phyloP scores from a whole-genome alignment of 35 echinoderm and acorn worm species.

The Apostichopus parvimensis region DNA sequence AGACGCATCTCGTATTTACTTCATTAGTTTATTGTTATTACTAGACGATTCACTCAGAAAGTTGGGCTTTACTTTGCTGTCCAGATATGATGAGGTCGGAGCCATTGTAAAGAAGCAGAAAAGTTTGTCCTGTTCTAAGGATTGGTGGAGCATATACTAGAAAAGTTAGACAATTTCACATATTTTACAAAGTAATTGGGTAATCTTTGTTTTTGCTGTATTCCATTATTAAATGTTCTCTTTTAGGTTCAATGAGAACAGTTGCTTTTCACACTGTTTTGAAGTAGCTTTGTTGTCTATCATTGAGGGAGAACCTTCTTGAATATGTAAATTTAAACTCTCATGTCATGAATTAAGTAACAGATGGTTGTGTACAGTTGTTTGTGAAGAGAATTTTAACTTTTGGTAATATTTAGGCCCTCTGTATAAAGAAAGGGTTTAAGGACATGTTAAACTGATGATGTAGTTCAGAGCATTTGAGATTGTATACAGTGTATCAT shows the following conservation, averaged over 20 bases:
- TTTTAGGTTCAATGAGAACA: neutral
- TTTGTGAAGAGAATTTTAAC: constrained; percentile 23
- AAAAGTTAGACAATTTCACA: neutral
- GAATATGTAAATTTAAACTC: too few relatives aligned
- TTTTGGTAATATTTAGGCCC: constrained; percentile 25
- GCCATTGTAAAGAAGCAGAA: too few relatives aligned
- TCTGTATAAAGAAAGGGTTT: constrained; percentile 21
- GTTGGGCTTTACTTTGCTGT: neutral
- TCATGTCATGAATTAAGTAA: neutral
- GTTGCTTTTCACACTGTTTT: neutral
- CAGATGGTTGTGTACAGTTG: constrained; percentile 33
- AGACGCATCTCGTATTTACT: neutral
- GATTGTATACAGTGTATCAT: constrained; percentile 57
- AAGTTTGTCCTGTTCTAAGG: neutral
- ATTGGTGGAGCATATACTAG: neutral
- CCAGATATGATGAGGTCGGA: too few relatives aligned
- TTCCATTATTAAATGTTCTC: neutral
- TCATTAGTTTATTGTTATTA: too few relatives aligned
- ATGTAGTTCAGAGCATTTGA: constrained; percentile 45
- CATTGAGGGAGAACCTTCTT: too few relatives aligned
- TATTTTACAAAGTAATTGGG: neutral
- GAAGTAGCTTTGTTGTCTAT: too few relatives aligned
- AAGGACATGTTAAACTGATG: constrained; percentile 5
- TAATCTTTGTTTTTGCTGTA: neutral
- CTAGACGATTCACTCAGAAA: too few relatives aligned